Percentiles rank a stretch among this genome's conserved stretches.
phyloP scores from a whole-genome alignment of 1,140 invertebrate genomes.

The Cherax destructor region DNA sequence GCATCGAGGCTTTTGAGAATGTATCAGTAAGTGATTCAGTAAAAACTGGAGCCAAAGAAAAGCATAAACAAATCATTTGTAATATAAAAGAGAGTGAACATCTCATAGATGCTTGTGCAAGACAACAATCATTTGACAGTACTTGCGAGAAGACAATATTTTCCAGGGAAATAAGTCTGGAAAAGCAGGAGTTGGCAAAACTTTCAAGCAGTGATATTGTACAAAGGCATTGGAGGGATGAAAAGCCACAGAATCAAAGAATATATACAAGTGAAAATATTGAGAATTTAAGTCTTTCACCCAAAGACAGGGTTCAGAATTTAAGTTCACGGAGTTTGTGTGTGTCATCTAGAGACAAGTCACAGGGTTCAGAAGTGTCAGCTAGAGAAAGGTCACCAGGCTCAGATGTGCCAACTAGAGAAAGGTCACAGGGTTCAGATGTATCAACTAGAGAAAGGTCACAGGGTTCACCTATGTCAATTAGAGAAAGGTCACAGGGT shows the following conservation, averaged over 20 bases:
- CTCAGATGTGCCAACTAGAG: neutral
- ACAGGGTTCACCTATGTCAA: too few species aligned
- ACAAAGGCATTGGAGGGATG: neutral
- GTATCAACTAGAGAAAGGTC: neutral
- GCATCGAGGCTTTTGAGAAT: too few species aligned
- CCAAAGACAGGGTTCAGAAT: neutral
- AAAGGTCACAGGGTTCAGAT: neutral
- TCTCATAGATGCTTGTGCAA: too few species aligned
- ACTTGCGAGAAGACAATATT: neutral
- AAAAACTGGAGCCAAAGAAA: too few species aligned
- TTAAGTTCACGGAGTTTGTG: neutral
- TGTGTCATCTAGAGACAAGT: neutral
- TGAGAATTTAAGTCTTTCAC: neutral
- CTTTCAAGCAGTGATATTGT: neutral
- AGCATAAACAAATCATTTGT: too few species aligned
- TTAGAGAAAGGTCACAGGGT: too few species aligned
- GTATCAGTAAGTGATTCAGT: too few species aligned
- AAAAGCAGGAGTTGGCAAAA: too few species aligned
- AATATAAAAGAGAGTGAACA: too few species aligned
- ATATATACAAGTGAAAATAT: neutral
- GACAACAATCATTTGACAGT: too few species aligned
- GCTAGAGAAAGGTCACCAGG: neutral
- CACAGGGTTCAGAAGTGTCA: neutral
- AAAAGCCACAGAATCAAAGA: neutral
- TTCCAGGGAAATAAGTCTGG: neutral